phyloP scores from a whole-genome alignment of 2,113 vertebrate genomes.

The Lutjanus erythropterus region DNA sequence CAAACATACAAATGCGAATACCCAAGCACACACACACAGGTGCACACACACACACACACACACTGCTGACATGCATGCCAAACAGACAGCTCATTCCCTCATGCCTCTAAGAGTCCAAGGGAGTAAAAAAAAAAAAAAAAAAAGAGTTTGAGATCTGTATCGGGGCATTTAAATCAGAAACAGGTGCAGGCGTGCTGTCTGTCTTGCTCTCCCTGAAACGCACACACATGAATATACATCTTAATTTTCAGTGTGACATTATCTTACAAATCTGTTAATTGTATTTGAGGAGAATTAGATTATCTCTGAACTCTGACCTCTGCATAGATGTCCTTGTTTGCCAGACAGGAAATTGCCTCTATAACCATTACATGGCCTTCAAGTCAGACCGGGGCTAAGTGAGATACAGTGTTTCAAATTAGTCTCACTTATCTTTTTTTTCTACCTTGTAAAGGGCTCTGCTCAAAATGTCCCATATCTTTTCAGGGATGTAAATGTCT shows the following conservation, averaged over 20 bases:
- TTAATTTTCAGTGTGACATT: conserved; percentile 54
- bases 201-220: background rate
- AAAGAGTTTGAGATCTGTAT: conserved; percentile 68
- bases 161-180: conserved; percentile 69
- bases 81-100: conserved; percentile 64
- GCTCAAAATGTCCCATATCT: conserved; percentile 19
- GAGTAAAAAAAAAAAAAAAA: no score
- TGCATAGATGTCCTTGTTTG: conserved; percentile 18
- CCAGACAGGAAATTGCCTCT: conserved; percentile 63
- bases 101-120: conserved; percentile 39
- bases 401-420: conserved; percentile 68
- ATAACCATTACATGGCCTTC: conserved; percentile 57
- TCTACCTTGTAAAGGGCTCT: background rate
- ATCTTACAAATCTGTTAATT: conserved; percentile 65
- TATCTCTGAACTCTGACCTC: conserved; percentile 64
- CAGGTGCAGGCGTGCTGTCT: conserved; percentile 59
- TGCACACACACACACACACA: conserved; percentile 6
- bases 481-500: conserved; percentile 3
- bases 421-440: conserved; percentile 34
- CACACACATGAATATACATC: conserved; percentile 18
- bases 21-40: conserved; percentile 8
- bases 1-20: background rate
- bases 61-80: conserved; percentile 55
- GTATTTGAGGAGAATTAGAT: conserved; percentile 65
- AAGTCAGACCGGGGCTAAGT: conserved; percentile 50